These are phyloP conservation scores for Hipparchia sbordonii DNA, from an alignment of 2,888 invertebrate species.

Conservation along the genomic window DNA sequence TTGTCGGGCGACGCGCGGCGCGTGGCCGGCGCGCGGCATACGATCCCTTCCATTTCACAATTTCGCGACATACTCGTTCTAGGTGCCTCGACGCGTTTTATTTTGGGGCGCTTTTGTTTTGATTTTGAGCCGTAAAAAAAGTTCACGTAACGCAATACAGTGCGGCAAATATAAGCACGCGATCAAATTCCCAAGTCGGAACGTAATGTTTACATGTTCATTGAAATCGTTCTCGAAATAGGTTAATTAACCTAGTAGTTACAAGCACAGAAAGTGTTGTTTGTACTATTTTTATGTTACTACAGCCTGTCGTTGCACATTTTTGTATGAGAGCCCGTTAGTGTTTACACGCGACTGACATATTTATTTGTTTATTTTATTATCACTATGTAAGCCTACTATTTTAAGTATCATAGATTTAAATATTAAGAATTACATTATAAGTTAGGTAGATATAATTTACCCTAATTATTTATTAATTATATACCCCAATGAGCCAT, in stretches of 20 bases:
- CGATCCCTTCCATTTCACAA: slow-evolving; percentile 24
- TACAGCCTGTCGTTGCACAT: background rate
- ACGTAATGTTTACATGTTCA: slow-evolving; percentile 36
- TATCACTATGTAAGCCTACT: too few relatives aligned
- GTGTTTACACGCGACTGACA: too few relatives aligned
- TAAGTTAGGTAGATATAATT: too few relatives aligned
- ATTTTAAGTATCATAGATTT: too few relatives aligned
- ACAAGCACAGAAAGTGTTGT: slow-evolving; percentile 3
- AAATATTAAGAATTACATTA: too few relatives aligned
- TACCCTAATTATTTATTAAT: too few relatives aligned
- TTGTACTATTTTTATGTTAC: background rate
- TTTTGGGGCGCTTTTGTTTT: slow-evolving; percentile 75
- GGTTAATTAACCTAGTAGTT: slow-evolving; percentile 11
- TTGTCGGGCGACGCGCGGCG: slow-evolving; percentile 60
- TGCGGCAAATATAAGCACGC: slow-evolving; percentile 41
- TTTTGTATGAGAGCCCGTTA: background rate
- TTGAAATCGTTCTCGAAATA: slow-evolving; percentile 25
- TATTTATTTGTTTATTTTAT: too few relatives aligned
- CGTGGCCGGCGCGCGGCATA: slow-evolving; percentile 62
- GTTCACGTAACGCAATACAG: slow-evolving; percentile 52
- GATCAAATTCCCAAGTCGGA: slow-evolving; percentile 28
- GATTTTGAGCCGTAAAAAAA: slow-evolving; percentile 66
- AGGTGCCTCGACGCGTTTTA: slow-evolving; percentile 33
- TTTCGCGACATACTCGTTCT: slow-evolving; percentile 46
- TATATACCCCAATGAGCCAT: too few relatives aligned